Percentiles rank a stretch among this genome's conserved stretches.
phyloP scores from a whole-genome alignment of 2,888 invertebrate species.

The Mylabris sibirica region DNA sequence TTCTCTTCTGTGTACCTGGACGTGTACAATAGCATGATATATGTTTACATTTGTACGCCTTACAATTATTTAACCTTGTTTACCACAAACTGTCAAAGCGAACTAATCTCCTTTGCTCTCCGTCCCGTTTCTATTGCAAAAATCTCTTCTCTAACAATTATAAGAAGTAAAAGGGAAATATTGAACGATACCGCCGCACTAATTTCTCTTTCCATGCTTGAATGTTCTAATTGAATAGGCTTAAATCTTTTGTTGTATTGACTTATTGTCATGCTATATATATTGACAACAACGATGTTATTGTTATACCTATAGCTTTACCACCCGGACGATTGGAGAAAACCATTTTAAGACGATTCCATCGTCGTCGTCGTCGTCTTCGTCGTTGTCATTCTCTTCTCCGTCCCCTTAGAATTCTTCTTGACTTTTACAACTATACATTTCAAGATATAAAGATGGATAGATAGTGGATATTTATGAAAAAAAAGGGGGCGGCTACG shows the following conservation, averaged over 20 bases:
- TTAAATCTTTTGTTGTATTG: constrained; percentile 9
- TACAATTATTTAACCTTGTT: constrained; percentile 60
- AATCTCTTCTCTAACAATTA: neutral
- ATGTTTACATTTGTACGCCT: constrained; percentile 49
- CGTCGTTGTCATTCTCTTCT: too few species aligned
- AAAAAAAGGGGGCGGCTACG: constrained; percentile 43
- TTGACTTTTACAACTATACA: constrained; percentile 12
- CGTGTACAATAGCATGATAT: constrained; percentile 47
- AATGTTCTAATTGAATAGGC: constrained; percentile 33
- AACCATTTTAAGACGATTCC: constrained; percentile 11
- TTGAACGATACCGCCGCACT: constrained; percentile 28
- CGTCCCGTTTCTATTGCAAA: constrained; percentile 19
- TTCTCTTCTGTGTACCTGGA: constrained; percentile 33
- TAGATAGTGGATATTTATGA: constrained; percentile 36
- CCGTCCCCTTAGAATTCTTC: neutral
- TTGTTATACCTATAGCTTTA: constrained; percentile 42
- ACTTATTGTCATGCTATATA: too few species aligned
- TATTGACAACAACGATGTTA: constrained; percentile 32
- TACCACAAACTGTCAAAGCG: constrained; percentile 61
- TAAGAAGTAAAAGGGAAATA: neutral
- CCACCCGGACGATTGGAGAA: constrained; percentile 43
- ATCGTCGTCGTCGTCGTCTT: too few species aligned
- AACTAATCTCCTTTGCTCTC: constrained; percentile 56
- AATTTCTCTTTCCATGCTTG: constrained; percentile 31
- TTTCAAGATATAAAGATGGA: neutral